Evolutionary conservation across 2,797 vertebrate species (phyloP).

Genomic region (Anas capensis): DNA sequence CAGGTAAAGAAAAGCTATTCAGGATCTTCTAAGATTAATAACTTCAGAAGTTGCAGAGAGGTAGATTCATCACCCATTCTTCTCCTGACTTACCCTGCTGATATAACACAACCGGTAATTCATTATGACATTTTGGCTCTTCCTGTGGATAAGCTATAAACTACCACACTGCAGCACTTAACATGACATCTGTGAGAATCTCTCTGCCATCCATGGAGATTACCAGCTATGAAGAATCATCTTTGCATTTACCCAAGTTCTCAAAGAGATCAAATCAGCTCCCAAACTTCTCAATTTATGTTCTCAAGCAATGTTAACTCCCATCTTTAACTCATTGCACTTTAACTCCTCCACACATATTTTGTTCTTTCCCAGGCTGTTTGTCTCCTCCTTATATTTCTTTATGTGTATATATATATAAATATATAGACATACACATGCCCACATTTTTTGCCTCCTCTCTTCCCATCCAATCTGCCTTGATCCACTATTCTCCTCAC

Average conservation of each 20-base stretch:
- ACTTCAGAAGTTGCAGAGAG: neutral
- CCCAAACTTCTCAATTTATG: neutral
- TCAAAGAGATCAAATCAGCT: neutral
- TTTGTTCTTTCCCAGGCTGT: neutral
- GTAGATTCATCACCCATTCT: neutral
- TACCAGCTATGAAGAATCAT: neutral
- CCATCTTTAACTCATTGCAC: neutral
- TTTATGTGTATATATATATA: neutral
- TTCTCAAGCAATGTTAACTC: neutral
- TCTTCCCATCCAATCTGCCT: neutral
- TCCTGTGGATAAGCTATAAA: neutral
- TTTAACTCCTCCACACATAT: neutral
- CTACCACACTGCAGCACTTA: neutral
- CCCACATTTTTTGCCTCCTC: neutral
- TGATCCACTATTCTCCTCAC: neutral
- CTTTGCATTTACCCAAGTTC: neutral
- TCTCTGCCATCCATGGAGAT: neutral
- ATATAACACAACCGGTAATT: neutral
- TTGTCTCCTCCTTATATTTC: neutral
- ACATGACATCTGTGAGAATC: neutral
- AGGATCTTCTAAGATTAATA: neutral
- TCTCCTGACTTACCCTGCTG: neutral
- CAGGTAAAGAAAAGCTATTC: conserved; percentile 14
- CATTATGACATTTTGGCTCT: neutral
- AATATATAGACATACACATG: neutral